These are phyloP conservation scores for Cnemophilus loriae DNA, from an alignment of 2,113 vertebrate genomes.

Conservation along the genomic window DNA sequence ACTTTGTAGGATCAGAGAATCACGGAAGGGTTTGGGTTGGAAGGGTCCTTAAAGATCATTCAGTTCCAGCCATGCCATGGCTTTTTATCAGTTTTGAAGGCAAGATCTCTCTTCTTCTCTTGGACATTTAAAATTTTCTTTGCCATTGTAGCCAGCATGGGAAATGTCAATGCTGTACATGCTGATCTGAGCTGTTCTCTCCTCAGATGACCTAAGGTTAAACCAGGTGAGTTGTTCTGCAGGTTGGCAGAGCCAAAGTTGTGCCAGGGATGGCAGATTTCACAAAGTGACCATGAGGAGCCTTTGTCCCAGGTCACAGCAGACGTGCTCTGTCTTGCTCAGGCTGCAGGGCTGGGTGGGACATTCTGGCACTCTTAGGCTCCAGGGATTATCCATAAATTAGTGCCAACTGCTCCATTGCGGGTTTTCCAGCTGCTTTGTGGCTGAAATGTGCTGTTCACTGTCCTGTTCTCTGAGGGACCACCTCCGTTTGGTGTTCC, in stretches of 20 bases:
- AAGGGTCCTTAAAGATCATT: background rate
- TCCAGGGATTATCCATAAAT: background rate
- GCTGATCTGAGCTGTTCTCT: background rate
- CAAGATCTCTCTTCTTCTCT: background rate
- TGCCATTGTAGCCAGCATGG: background rate
- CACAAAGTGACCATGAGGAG: background rate
- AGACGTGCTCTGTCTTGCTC: background rate
- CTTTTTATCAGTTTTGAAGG: background rate
- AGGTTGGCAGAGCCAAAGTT: background rate
- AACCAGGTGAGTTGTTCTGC: background rate
- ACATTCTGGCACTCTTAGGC: background rate
- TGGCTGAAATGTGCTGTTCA: background rate
- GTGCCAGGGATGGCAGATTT: background rate
- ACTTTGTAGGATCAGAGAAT: background rate
- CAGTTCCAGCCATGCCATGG: background rate
- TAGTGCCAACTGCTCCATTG: background rate
- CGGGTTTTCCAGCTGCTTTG: background rate
- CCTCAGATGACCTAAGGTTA: background rate
- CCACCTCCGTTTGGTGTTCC: background rate
- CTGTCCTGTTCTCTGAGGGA: background rate
- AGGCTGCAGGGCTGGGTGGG: background rate
- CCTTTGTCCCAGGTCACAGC: background rate
- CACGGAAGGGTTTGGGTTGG: background rate
- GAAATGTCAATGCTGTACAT: rapidly evolving
- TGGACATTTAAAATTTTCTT: background rate